Evolutionary conservation across 2,797 vertebrate genomes (phyloP).

Genomic region (Scomberomorus guttatus): DNA sequence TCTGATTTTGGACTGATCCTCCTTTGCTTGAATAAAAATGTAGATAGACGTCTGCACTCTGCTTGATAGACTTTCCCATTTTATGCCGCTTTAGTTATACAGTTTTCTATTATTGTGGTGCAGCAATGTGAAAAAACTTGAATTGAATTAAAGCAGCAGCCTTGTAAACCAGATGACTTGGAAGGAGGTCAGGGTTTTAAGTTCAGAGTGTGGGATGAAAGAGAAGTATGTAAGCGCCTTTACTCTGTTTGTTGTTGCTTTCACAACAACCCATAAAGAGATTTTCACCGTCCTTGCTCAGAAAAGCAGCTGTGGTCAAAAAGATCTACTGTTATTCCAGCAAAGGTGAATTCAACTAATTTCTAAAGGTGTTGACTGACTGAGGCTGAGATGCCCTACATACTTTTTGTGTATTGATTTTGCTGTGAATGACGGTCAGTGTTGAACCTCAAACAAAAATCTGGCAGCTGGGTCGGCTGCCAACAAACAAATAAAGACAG

Average conservation of each 20-base stretch:
- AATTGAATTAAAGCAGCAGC: background rate
- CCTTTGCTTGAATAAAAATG: background rate
- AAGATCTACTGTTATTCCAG: slow-evolving; percentile 4
- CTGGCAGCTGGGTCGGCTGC: background rate
- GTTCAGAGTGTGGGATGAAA: slow-evolving; percentile 23
- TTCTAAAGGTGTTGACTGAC: slow-evolving; percentile 7
- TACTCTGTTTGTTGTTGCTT: background rate
- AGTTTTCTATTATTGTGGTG: background rate
- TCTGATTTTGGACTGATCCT: background rate
- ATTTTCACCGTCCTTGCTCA: slow-evolving; percentile 14
- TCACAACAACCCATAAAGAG: slow-evolving; percentile 5
- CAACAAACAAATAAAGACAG: background rate
- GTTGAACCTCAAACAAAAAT: background rate
- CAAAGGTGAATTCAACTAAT: slow-evolving; percentile 1
- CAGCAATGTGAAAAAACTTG: background rate
- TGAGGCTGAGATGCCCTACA: background rate
- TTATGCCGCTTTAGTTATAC: background rate
- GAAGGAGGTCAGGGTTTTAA: slow-evolving; percentile 13
- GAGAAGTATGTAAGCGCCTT: slow-evolving; percentile 6
- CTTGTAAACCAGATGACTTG: slow-evolving; percentile 10
- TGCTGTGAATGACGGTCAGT: background rate
- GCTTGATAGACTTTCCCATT: background rate
- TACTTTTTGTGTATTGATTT: slow-evolving; percentile 29
- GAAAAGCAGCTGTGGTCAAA: slow-evolving; percentile 7
- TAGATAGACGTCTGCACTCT: background rate